Percentiles rank a stretch among this genome's conserved stretches.
phyloP scores from a whole-genome alignment of 2,113 vertebrate species.

The Microcebus jonahi region DNA sequence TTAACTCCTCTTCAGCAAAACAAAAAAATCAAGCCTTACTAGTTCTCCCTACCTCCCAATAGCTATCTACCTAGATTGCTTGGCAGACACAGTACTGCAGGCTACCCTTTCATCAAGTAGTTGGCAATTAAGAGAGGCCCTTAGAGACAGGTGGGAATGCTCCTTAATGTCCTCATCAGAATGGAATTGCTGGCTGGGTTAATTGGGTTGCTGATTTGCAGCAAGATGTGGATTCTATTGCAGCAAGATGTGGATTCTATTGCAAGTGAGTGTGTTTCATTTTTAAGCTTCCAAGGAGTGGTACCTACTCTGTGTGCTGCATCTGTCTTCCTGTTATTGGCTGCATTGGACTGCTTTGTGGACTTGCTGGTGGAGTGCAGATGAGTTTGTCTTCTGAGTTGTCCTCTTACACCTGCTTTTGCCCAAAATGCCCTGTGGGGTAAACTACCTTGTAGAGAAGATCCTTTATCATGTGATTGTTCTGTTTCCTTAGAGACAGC shows the following conservation, averaged over 20 bases:
- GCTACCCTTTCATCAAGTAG: neutral
- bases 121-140: neutral
- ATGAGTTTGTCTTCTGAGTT: neutral
- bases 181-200: neutral
- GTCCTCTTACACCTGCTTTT: neutral
- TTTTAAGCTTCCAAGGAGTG: neutral
- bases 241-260: constrained; percentile 2
- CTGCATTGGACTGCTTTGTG: neutral
- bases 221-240: neutral
- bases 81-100: neutral
- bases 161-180: neutral
- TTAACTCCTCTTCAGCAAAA: constrained; percentile 12
- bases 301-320: neutral
- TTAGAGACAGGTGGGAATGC: neutral
- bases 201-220: neutral
- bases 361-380: neutral
- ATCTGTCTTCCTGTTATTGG: neutral
- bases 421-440: neutral
- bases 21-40: neutral
- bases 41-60: neutral
- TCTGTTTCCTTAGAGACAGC: constrained; percentile 92
- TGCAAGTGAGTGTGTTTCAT: constrained; percentile 35
- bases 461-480: constrained; percentile 84
- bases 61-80: neutral
- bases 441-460: constrained; percentile 28